phyloP scores from a whole-genome alignment of 1,140 invertebrate genomes.

The Drosophila arizonae region DNA sequence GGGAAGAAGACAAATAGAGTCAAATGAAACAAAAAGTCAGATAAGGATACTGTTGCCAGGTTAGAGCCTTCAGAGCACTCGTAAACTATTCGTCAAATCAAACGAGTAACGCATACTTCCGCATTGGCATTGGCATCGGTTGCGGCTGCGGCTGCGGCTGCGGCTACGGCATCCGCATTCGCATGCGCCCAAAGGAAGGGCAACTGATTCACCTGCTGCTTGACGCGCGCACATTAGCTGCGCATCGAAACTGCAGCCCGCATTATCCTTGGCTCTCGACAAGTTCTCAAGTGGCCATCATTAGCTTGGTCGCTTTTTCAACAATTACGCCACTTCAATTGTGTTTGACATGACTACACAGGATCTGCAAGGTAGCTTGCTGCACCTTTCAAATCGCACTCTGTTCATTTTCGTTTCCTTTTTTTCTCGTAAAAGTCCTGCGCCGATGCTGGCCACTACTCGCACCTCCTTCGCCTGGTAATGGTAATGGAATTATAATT shows the following conservation, averaged over 20 bases:
- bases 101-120: constrained; percentile 65
- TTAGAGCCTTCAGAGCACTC: not conserved
- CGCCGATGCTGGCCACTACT: constrained; percentile 30
- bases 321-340: constrained; percentile 76
- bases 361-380: constrained; percentile 54
- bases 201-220: constrained; percentile 71
- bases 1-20: not conserved
- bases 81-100: constrained; percentile 45
- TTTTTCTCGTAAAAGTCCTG: constrained; percentile 23
- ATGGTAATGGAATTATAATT: constrained; percentile 81
- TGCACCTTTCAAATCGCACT: constrained; percentile 69
- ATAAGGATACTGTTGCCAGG: not conserved
- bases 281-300: constrained; percentile 53
- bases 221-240: constrained; percentile 51
- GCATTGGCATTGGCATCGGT: constrained; percentile 16
- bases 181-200: constrained; percentile 15
- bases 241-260: constrained; percentile 45
- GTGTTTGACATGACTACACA: constrained; percentile 63
- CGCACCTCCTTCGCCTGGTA: constrained; percentile 43
- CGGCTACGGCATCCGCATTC: no score
- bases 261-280: constrained; percentile 56
- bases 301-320: constrained; percentile 51
- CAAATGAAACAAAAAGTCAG: not conserved
- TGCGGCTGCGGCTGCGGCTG: no score
- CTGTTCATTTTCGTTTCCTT: constrained; percentile 40